These are phyloP conservation scores for Papilio glaucus DNA, from an alignment of 1,140 invertebrate genomes.

Conservation along the genomic window DNA sequence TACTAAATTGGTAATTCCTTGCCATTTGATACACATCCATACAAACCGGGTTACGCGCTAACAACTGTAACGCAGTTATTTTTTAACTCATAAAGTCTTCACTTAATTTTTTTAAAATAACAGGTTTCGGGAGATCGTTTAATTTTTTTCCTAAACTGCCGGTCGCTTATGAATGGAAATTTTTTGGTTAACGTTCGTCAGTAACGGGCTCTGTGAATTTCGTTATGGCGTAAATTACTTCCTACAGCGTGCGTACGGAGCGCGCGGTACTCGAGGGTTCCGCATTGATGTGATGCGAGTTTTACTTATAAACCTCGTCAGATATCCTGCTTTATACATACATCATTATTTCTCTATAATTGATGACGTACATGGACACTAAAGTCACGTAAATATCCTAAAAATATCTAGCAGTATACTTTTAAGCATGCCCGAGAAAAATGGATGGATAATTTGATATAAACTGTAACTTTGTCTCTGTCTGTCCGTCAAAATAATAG, in stretches of 20 bases:
- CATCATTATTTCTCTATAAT: too few species aligned
- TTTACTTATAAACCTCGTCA: background rate
- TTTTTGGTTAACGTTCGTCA: background rate
- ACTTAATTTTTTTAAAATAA: conserved; percentile 6
- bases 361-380: too few species aligned
- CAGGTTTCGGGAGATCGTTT: background rate
- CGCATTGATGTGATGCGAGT: background rate
- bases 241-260: background rate
- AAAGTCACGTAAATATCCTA: too few species aligned
- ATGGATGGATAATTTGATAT: too few species aligned
- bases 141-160: background rate
- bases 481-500: too few species aligned
- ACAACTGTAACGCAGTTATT: conserved; percentile 2
- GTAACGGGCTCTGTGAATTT: background rate
- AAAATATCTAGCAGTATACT: too few species aligned
- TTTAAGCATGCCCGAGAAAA: too few species aligned
- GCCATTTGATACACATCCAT: background rate
- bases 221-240: background rate
- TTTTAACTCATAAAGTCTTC: conserved; percentile 10
- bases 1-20: background rate
- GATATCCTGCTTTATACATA: too few species aligned
- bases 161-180: conserved; percentile 16
- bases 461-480: too few species aligned
- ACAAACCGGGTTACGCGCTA: background rate
- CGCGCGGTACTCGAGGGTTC: background rate